phyloP scores from a whole-genome alignment of 2,888 invertebrate species.

The Hoplodrina blanda region DNA sequence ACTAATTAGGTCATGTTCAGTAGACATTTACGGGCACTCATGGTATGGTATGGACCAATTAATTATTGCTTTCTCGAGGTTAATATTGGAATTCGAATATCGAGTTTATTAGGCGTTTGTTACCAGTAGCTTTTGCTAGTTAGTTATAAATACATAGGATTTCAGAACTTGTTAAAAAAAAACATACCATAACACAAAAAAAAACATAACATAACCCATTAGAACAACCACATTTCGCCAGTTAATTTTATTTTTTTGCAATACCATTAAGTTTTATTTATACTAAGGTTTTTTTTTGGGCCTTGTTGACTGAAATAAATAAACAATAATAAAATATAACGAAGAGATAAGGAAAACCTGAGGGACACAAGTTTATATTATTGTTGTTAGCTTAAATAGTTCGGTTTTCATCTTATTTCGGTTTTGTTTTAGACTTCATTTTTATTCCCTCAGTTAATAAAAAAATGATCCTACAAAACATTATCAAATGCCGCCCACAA shows the following conservation, averaged over 20 bases:
- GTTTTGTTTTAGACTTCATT: neutral
- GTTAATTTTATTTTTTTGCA: too few relatives aligned
- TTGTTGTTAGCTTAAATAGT: neutral
- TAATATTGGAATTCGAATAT: slow-evolving; percentile 36
- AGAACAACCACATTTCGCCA: too few relatives aligned
- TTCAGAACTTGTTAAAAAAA: neutral
- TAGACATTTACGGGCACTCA: slow-evolving; percentile 52
- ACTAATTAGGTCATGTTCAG: slow-evolving; percentile 52
- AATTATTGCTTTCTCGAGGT: slow-evolving; percentile 49
- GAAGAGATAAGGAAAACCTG: neutral
- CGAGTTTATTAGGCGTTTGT: slow-evolving; percentile 1
- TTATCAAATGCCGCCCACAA: slow-evolving; percentile 49
- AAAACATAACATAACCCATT: too few relatives aligned
- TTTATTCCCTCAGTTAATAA: neutral
- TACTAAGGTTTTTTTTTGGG: too few relatives aligned
- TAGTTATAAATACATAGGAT: neutral
- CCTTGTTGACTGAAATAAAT: too few relatives aligned
- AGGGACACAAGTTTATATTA: neutral
- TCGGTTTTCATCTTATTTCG: neutral
- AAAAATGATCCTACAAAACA: neutral
- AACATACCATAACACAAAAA: too few relatives aligned
- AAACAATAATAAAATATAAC: too few relatives aligned
- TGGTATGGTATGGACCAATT: slow-evolving; percentile 32
- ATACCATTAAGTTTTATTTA: too few relatives aligned
- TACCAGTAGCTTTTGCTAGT: neutral